These are phyloP conservation scores for Zonitis immaculata DNA, from an alignment of 2,888 invertebrate genomes.

Conservation along the genomic window DNA sequence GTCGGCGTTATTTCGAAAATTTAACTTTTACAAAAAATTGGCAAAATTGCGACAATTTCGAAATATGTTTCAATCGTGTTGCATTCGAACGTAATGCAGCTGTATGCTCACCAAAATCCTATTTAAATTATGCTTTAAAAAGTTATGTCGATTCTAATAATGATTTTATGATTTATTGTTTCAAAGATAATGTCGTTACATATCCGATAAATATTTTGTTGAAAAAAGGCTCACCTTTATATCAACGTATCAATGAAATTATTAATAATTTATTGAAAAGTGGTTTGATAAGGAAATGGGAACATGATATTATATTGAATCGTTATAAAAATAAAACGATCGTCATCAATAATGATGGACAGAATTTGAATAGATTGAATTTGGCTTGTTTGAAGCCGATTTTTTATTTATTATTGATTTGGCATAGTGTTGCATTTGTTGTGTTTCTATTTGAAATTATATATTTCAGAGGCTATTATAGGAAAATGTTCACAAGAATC, in stretches of 20 bases:
- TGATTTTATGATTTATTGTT: slow-evolving; percentile 4
- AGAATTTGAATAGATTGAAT: not conserved
- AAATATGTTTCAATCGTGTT: not conserved
- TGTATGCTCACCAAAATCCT: slow-evolving; percentile 1
- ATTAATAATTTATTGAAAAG: not conserved
- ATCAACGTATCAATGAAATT: slow-evolving; percentile 1
- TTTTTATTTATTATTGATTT: not conserved
- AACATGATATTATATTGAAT: not conserved
- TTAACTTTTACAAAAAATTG: not conserved
- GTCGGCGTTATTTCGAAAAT: not conserved
- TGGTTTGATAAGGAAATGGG: slow-evolving; percentile 6
- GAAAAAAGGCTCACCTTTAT: slow-evolving; percentile 8
- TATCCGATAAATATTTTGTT: slow-evolving; percentile 10
- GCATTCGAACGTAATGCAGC: not conserved
- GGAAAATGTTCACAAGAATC: not conserved
- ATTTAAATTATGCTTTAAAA: not conserved
- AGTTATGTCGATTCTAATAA: not conserved
- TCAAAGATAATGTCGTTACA: not conserved
- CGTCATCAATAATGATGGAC: not conserved
- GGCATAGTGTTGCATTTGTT: not conserved
- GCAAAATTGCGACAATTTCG: not conserved
- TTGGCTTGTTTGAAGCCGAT: not conserved
- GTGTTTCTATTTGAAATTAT: not conserved
- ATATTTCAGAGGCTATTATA: not conserved
- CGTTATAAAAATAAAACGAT: not conserved